phyloP scores from a whole-genome alignment of 2,888 invertebrate genomes.

The Pterostichus madidus region DNA sequence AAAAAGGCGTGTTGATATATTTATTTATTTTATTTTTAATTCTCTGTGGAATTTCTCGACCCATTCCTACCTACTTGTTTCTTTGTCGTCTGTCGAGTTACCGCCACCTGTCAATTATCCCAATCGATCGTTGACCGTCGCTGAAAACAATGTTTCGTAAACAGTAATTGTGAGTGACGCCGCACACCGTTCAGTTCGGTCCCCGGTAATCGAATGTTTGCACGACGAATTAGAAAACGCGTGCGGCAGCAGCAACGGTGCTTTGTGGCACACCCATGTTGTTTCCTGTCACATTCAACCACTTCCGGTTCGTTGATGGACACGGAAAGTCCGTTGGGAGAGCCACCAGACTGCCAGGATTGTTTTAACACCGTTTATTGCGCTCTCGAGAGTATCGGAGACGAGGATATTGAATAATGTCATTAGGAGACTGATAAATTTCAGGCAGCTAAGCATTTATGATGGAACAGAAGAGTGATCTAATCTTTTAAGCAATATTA shows the following conservation, averaged over 20 bases:
- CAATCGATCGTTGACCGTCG: slow-evolving; percentile 44
- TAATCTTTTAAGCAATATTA: too few relatives aligned
- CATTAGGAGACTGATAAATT: background rate
- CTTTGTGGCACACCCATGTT: slow-evolving; percentile 18
- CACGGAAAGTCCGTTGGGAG: slow-evolving; percentile 5
- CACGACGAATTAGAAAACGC: slow-evolving; percentile 46
- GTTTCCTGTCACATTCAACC: slow-evolving; percentile 34
- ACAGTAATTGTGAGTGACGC: slow-evolving; percentile 44
- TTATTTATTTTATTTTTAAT: too few relatives aligned
- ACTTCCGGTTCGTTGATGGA: background rate
- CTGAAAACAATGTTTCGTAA: slow-evolving; percentile 55
- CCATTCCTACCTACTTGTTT: too few relatives aligned
- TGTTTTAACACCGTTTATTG: slow-evolving; percentile 39
- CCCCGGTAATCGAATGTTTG: slow-evolving; percentile 51
- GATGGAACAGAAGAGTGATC: too few relatives aligned
- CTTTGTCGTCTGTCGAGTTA: background rate
- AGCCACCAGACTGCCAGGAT: background rate
- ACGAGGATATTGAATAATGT: slow-evolving; percentile 28
- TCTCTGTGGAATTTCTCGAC: too few relatives aligned
- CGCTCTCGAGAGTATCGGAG: slow-evolving; percentile 17
- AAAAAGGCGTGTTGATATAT: too few relatives aligned
- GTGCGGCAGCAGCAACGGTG: background rate
- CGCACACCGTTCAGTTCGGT: slow-evolving; percentile 11
- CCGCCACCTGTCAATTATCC: slow-evolving; percentile 38
- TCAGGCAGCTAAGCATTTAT: too few relatives aligned